Evolutionary conservation across 64 coral and sea anemone genomes (phyloP).

Genomic region (Exaiptasia diaphana): DNA sequence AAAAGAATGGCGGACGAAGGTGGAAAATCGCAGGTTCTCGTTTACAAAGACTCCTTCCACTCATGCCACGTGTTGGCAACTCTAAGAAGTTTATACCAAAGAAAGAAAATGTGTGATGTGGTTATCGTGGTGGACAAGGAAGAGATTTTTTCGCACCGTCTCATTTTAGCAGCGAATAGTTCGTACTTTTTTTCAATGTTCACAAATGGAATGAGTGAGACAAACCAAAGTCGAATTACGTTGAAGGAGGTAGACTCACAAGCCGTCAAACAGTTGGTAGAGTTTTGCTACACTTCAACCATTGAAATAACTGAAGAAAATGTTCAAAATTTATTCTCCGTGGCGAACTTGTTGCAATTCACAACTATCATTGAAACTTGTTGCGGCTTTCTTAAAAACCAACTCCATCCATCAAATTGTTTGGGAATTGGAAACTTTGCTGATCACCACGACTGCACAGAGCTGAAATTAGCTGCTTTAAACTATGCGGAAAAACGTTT

Average conservation of each 20-base stretch:
- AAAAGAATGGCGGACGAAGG: conserved; percentile 36
- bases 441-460: conserved; percentile 76
- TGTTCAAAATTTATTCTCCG: conserved; percentile 79
- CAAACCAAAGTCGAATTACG: conserved; percentile 64
- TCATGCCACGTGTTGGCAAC: conserved; percentile 80
- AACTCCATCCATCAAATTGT: conserved; percentile 89
- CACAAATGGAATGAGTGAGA: conserved; percentile 87
- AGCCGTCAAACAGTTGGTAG: conserved; percentile 75
- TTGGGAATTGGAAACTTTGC: conserved; percentile 91
- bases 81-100: conserved; percentile 65
- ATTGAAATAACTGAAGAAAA: conserved; percentile 88
- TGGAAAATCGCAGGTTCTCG: conserved; percentile 25
- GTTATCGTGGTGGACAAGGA: conserved; percentile 65
- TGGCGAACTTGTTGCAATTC: conserved; percentile 88
- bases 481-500: conserved; percentile 85
- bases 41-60: conserved; percentile 94
- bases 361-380: conserved; percentile 85
- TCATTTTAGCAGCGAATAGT: conserved; percentile 95
- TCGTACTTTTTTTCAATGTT: conserved; percentile 98
- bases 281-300: conserved; percentile 91
- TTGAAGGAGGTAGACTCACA: conserved; percentile 73
- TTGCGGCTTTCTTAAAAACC: conserved; percentile 81
- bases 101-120: conserved; percentile 90
- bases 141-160: conserved; percentile 77
- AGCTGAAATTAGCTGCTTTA: conserved; percentile 66